Conservation (phyloP, 2,888 invertebrate genomes). For the Drosophila histrio region DNA sequence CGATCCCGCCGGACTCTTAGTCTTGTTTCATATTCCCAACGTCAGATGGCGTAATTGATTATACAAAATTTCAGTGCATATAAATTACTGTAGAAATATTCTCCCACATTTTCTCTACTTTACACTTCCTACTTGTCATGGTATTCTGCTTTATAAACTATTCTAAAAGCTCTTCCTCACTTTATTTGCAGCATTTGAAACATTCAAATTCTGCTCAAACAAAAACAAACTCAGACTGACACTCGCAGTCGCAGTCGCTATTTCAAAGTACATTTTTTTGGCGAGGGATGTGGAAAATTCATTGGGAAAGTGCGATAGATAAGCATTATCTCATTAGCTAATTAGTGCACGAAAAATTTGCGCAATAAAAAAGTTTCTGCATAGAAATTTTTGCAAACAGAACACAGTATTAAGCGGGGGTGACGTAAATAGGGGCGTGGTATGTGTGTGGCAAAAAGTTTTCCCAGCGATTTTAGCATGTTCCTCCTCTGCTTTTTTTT, state of each 20-base stretch:
- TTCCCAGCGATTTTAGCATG: constrained; percentile 17
- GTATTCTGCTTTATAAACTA: constrained; percentile 16
- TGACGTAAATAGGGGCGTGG: neutral
- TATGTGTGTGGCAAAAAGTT: constrained; percentile 25
- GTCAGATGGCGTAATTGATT: neutral
- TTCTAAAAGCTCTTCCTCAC: constrained; percentile 5
- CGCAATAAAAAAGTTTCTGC: constrained; percentile 76
- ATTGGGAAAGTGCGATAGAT: constrained; percentile 67
- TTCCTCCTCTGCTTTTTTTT: neutral
- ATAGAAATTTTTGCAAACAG: constrained; percentile 41
- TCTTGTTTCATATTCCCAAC: neutral
- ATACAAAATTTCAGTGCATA: neutral
- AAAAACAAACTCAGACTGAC: neutral
- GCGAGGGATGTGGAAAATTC: constrained; percentile 18
- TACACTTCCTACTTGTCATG: neutral
- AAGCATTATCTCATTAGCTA: constrained; percentile 80
- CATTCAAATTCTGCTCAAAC: constrained; percentile 8
- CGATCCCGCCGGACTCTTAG: no score
- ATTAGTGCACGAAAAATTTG: constrained; percentile 75
- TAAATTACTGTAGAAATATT: neutral
- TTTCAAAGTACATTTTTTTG: neutral
- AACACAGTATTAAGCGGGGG: neutral
- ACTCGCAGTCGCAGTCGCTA: constrained; percentile 3
- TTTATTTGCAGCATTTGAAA: neutral
- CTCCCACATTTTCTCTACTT: neutral